Conservation (phyloP, 2,797 vertebrate species). For the Furcifer pardalis region DNA sequence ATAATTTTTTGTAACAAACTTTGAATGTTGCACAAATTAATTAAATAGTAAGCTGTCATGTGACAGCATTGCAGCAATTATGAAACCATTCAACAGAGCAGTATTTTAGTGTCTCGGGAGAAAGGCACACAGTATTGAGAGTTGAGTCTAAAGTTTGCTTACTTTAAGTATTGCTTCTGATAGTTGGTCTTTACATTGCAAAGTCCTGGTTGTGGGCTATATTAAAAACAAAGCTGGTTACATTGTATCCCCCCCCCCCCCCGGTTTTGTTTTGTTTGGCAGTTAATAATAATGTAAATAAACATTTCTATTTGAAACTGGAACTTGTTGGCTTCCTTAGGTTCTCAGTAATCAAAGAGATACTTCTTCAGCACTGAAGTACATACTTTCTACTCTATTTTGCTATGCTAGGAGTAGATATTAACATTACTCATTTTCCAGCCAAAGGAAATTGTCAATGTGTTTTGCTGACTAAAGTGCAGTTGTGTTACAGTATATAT, state of each 20-base stretch:
- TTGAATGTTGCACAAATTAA: conserved; percentile 56
- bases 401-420: not conserved
- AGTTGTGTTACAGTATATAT: not conserved
- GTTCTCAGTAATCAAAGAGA: not conserved
- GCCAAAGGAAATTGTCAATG: not conserved
- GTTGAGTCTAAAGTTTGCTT: conserved; percentile 72
- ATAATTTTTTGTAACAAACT: conserved; percentile 34
- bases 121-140: conserved; percentile 71
- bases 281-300: conserved; percentile 96
- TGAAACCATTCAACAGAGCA: conserved; percentile 75
- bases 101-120: conserved; percentile 77
- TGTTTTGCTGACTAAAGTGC: not conserved
- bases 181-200: conserved; percentile 70
- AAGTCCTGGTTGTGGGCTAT: conserved; percentile 64
- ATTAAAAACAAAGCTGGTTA: conserved; percentile 78
- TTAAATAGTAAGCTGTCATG: conserved; percentile 55
- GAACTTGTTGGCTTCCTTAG: conserved; percentile 36
- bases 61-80: conserved; percentile 58
- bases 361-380: not conserved
- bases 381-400: too few relatives aligned
- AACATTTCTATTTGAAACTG: conserved; percentile 93
- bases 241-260: too few relatives aligned
- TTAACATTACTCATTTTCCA: not conserved
- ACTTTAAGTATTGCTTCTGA: conserved; percentile 72
- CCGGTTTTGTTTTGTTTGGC: conserved; percentile 84